A percentile compares a stretch with the other conserved stretches of the same genome.
Conservation (phyloP, 2,797 vertebrate genomes). For the Anguilla pacifica region DNA sequence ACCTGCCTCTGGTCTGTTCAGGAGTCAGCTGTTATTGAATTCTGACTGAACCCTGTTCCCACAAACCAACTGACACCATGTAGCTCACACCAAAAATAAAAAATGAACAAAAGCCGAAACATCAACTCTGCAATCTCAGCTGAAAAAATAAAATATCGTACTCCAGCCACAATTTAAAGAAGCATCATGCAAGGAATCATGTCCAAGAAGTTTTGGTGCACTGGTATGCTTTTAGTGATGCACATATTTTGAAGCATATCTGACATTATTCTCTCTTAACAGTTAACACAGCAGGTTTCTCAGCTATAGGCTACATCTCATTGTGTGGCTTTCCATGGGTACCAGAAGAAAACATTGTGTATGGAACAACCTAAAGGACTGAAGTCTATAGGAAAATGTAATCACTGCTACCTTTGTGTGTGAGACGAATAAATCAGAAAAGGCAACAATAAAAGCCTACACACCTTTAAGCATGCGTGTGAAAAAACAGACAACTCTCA, state of each 20-base stretch:
- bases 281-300: neutral
- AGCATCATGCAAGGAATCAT: neutral
- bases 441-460: neutral
- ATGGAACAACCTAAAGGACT: neutral
- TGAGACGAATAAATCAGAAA: neutral
- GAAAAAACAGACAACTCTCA: neutral
- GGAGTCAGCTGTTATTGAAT: constrained; percentile 3
- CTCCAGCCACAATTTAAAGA: neutral
- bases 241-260: constrained; percentile 1
- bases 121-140: neutral
- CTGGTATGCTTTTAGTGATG: neutral
- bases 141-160: neutral
- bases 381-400: neutral
- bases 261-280: neutral
- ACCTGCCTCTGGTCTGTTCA: neutral
- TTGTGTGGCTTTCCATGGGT: neutral
- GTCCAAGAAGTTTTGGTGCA: neutral
- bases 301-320: neutral
- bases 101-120: neutral
- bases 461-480: neutral
- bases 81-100: neutral
- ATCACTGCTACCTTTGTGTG: neutral
- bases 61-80: neutral
- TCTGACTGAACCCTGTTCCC: neutral
- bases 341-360: neutral